Evolutionary conservation across 2,888 invertebrate species (phyloP).

Genomic region (Apodemia zela): DNA sequence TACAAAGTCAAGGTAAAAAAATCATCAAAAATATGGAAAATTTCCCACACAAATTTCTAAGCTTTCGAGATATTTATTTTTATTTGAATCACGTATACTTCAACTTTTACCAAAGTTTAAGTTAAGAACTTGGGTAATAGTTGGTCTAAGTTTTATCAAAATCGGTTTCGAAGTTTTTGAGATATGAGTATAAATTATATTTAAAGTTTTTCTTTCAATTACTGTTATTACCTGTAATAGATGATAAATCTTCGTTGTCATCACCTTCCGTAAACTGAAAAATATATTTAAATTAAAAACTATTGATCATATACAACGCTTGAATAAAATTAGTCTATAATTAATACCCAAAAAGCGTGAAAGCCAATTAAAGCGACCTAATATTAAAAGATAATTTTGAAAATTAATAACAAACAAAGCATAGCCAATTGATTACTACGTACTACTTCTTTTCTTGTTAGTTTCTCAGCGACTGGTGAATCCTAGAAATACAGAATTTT

Average conservation of each 20-base stretch:
- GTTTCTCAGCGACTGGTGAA: constrained; percentile 7
- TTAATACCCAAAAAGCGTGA: constrained; percentile 4
- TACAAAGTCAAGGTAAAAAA: too few relatives aligned
- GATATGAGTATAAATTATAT: too few relatives aligned
- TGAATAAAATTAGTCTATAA: background rate
- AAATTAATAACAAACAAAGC: constrained; percentile 10
- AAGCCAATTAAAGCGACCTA: constrained; percentile 1
- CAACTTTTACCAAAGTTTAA: too few relatives aligned
- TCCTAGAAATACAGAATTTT: constrained; percentile 13
- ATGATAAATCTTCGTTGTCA: background rate
- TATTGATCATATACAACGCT: too few relatives aligned
- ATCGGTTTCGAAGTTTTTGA: too few relatives aligned
- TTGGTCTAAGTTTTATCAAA: too few relatives aligned
- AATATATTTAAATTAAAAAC: background rate
- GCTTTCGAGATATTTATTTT: too few relatives aligned
- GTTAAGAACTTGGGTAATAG: too few relatives aligned
- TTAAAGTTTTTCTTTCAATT: too few relatives aligned
- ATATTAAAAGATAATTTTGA: constrained; percentile 12
- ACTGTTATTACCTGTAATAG: background rate
- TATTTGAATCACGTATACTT: too few relatives aligned
- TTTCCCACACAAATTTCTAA: too few relatives aligned
- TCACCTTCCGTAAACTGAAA: background rate
- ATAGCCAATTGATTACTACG: constrained; percentile 5
- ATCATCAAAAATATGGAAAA: too few relatives aligned
- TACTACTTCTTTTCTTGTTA: background rate